phyloP scores from a whole-genome alignment of 1,140 invertebrate genomes.

The Temnothorax nylanderi region DNA sequence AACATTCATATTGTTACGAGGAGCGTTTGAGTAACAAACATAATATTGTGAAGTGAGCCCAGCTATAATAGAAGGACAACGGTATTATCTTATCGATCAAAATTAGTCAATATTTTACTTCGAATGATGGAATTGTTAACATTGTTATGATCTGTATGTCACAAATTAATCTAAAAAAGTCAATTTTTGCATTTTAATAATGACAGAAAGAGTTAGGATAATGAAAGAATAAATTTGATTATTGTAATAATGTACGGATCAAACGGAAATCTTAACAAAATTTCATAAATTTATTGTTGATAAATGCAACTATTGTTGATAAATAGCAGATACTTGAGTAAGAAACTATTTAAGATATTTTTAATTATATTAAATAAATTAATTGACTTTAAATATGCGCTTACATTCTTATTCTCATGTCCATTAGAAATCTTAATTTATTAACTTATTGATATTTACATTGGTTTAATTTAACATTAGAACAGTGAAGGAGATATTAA shows the following conservation, averaged over 20 bases:
- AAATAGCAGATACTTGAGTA: no score
- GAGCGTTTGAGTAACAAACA: conserved; percentile 65
- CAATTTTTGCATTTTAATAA: neutral
- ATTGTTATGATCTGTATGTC: neutral
- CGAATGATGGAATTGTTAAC: neutral
- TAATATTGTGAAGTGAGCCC: neutral
- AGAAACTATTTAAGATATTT: no score
- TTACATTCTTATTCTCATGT: no score
- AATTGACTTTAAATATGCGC: no score
- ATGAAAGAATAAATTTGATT: neutral
- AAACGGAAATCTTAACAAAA: neutral
- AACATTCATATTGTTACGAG: conserved; percentile 20
- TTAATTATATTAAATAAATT: no score
- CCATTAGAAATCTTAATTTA: no score
- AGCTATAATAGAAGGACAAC: neutral
- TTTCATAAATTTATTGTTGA: neutral
- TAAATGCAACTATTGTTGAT: neutral
- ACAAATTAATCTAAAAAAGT: neutral
- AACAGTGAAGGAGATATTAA: no score
- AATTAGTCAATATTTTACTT: neutral
- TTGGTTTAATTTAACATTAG: no score
- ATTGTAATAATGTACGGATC: neutral
- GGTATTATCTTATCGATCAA: neutral
- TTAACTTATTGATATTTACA: no score
- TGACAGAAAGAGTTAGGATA: neutral